Evolutionary conservation across 2,797 vertebrate genomes (phyloP).

Genomic region (Mycteria americana): DNA sequence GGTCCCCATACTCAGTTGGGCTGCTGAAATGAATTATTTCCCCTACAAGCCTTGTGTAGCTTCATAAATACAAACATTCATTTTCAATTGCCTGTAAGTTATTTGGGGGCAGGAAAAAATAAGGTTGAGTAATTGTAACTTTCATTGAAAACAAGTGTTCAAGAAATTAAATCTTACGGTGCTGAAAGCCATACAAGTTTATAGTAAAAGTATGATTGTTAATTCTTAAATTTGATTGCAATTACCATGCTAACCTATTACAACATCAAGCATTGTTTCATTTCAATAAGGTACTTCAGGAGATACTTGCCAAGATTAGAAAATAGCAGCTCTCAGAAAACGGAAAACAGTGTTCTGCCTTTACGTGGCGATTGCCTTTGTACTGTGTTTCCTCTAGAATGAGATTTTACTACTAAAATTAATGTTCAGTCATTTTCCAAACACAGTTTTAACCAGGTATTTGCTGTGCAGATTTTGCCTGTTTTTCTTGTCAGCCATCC

Average conservation of each 20-base stretch:
- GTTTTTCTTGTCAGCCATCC: background rate
- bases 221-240: background rate
- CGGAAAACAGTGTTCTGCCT: background rate
- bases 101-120: background rate
- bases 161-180: background rate
- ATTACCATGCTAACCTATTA: background rate
- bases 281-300: background rate
- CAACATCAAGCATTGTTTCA: background rate
- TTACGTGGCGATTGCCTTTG: background rate
- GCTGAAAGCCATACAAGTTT: background rate
- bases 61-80: background rate
- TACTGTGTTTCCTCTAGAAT: background rate
- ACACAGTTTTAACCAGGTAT: background rate
- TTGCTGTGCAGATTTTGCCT: background rate
- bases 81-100: background rate
- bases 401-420: background rate
- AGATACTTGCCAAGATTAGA: background rate
- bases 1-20: accelerated
- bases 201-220: background rate
- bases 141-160: background rate
- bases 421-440: background rate
- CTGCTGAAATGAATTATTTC: background rate
- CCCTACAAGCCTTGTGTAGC: background rate
- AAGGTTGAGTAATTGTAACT: background rate
- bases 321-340: background rate